Evolutionary conservation across 2,888 invertebrate species (phyloP), one percentile per base, ranked within the genome.

Genomic region (Poecilobothrus nobilitatus): DNA sequence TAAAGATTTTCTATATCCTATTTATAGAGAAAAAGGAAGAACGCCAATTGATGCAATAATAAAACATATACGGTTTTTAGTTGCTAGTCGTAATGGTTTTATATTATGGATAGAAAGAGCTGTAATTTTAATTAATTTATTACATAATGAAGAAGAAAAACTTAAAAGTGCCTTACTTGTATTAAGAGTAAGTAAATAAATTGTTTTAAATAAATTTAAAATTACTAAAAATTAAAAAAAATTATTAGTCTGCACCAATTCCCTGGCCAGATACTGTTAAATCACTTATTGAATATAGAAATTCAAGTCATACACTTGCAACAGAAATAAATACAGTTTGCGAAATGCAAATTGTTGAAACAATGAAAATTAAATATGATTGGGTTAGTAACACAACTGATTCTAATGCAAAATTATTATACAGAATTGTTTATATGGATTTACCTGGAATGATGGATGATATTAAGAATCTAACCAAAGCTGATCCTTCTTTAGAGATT

Each of bases 121-220:
- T 0, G 77, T 81, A 37, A 73, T 75, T 21, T 78, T 77, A 15
- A 78, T 82, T 34, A 76, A 79, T 27, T 68, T 81, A 18, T 71
- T 82, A 7, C 80, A 81, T 66, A 81, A 79, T 68, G 81, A 82
- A 69, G 79, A 81, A 66, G 79, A 77, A 64, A 80, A 80, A n/a
- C 70, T 82, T 34, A 76, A 78, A 67, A 76, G 78, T 63, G 78
- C 80, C 0, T 71, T 82, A 41, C 73, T 76, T 2, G 78, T 82
- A 12, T 72, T 82, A 6, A 79, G 76, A 71, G 78, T 78, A 70
- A 71, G 22, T 37, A 20, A 21, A 12, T 20, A 12, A n/a, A 27
- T 37, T 34, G 10, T 27, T 53, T 66, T 44, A 12, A 12, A 22
- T 9, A 9, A 1, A 12, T 12, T 12, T 22, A 15, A 27, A 18